These are phyloP conservation scores for Cryptotis parvus DNA, from an alignment of 2,113 vertebrate species.

Conservation along the genomic window DNA sequence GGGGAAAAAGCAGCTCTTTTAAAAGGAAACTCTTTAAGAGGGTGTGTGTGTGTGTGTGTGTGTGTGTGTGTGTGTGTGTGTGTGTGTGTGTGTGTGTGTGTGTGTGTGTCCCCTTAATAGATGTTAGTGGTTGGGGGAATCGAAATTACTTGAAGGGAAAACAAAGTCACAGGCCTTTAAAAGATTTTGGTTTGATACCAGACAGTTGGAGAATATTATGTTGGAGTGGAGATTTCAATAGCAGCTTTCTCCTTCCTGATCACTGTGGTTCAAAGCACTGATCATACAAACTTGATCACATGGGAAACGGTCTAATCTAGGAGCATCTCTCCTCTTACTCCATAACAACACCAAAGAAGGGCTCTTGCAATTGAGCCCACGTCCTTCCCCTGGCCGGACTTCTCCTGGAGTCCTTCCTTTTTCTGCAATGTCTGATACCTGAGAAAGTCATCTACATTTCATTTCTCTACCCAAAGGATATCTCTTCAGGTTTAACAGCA, in stretches of 20 bases:
- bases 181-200: slow-evolving; percentile 71
- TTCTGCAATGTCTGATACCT: slow-evolving; percentile 31
- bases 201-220: not conserved
- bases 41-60: not conserved
- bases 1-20: slow-evolving; percentile 88
- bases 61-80: too few relatives aligned
- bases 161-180: slow-evolving; percentile 86
- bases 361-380: not conserved
- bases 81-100: too few relatives aligned
- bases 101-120: slow-evolving; percentile 87
- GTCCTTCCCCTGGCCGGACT: not conserved
- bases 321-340: slow-evolving; percentile 21
- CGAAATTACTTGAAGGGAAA: slow-evolving; percentile 89
- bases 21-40: slow-evolving; percentile 86
- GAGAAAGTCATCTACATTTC: slow-evolving; percentile 50
- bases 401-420: slow-evolving; percentile 23
- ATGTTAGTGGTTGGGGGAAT: slow-evolving; percentile 80
- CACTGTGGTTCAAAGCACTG: not conserved
- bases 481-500: slow-evolving; percentile 21
- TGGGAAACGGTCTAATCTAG: not conserved
- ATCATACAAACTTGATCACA: slow-evolving; percentile 44
- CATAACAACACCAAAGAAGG: slow-evolving; percentile 26
- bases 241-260: slow-evolving; percentile 41
- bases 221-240: slow-evolving; percentile 26
- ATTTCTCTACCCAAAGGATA: slow-evolving; percentile 59